Percentiles rank a stretch among this genome's conserved stretches.
phyloP scores from a whole-genome alignment of 2,113 vertebrate species.

The Camelus dromedarius region DNA sequence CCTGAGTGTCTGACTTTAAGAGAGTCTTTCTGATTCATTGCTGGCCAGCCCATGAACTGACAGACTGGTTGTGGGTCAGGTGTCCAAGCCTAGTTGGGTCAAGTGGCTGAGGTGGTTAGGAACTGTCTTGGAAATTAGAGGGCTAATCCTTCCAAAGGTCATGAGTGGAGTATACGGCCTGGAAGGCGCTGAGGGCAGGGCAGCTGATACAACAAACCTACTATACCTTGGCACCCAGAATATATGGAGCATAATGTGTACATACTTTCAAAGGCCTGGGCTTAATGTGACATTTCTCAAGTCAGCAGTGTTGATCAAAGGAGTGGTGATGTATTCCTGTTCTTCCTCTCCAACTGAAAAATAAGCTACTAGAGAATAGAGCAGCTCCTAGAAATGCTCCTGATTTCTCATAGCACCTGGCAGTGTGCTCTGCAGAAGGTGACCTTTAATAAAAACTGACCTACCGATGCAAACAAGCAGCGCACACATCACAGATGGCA shows the following conservation, averaged over 20 bases:
- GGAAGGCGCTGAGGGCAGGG: background rate
- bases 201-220: background rate
- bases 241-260: rapidly evolving
- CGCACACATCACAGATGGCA: rapidly evolving
- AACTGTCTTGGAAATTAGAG: background rate
- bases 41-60: background rate
- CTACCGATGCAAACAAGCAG: background rate
- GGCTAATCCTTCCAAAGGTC: background rate
- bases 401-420: background rate
- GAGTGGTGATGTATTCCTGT: background rate
- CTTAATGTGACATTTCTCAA: background rate
- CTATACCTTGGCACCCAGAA: background rate
- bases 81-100: background rate
- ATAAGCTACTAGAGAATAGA: background rate
- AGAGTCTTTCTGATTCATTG: background rate
- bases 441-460: background rate
- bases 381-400: background rate
- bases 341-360: background rate
- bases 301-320: background rate
- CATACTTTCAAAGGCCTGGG: background rate
- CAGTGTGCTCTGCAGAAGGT: background rate
- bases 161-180: background rate
- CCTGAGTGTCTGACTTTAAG: background rate
- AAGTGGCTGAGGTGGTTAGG: background rate
- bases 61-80: background rate